phyloP scores from a whole-genome alignment of 37 sponge, comb jelly and placozoan species.

The Cladorhizidae sp. region DNA sequence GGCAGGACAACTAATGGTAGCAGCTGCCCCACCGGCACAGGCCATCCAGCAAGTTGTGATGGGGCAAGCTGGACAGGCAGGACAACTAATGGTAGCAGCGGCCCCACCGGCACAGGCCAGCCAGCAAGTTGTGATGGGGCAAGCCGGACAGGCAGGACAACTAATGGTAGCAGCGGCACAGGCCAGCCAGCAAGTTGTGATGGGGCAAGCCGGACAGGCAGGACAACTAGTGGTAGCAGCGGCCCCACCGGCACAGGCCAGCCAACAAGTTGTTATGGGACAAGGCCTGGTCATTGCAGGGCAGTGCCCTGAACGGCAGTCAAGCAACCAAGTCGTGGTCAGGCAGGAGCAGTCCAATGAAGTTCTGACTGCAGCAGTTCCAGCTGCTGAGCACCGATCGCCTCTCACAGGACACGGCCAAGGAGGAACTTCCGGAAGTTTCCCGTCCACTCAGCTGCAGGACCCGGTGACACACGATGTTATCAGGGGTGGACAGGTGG shows the following conservation, averaged over 20 bases:
- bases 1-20: neutral
- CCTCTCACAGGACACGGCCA: neutral
- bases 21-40: neutral
- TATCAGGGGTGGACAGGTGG: conserved; percentile 10
- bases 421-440: neutral
- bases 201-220: neutral
- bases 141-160: neutral
- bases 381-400: neutral
- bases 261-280: neutral
- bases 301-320: neutral
- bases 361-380: neutral
- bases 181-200: neutral
- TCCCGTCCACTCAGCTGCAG: too few relatives aligned
- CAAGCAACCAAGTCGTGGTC: neutral
- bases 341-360: neutral
- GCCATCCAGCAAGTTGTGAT: neutral
- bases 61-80: neutral
- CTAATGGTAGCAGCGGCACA: neutral
- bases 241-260: neutral
- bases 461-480: neutral
- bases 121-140: neutral
- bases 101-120: neutral
- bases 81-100: neutral
- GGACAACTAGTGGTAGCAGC: neutral
- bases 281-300: neutral